A percentile compares a stretch with the other conserved stretches of the same genome.
Conservation (phyloP, 2,113 vertebrate genomes). For the Miniopterus natalensis region DNA sequence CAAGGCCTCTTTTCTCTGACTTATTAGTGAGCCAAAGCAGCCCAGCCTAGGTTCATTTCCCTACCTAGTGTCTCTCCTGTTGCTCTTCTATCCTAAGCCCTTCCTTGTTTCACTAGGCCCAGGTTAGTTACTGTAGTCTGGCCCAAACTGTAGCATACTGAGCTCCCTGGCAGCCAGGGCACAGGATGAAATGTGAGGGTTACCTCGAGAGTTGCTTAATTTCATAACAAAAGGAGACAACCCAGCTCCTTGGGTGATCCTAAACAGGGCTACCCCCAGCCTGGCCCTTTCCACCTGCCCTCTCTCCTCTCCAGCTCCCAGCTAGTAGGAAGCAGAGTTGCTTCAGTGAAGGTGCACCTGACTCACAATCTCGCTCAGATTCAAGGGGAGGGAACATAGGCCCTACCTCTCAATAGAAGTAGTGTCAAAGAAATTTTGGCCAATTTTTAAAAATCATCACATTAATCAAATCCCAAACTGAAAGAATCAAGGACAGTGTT, state of each 20-base stretch:
- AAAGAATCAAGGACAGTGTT: neutral
- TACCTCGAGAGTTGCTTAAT: neutral
- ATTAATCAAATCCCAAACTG: neutral
- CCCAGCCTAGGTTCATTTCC: too few species aligned
- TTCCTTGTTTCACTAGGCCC: neutral
- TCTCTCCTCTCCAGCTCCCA: neutral
- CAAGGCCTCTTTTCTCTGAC: too few species aligned
- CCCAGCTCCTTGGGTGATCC: neutral
- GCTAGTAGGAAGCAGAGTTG: neutral
- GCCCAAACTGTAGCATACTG: neutral
- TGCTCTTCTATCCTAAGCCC: too few species aligned
- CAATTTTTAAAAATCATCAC: neutral
- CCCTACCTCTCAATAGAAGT: neutral
- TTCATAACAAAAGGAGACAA: neutral
- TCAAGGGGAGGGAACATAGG: neutral
- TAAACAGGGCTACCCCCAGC: neutral
- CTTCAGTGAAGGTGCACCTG: neutral
- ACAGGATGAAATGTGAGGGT: neutral
- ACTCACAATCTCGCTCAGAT: neutral
- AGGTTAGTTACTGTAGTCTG: neutral
- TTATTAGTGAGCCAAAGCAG: too few species aligned
- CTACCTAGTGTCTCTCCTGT: too few species aligned
- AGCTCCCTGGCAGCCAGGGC: neutral
- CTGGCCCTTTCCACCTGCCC: neutral
- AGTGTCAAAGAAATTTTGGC: neutral